Base-by-base conservation (phyloP, 92 coral and sea anemone species). In the Umimayanthus kanabou region DNA sequence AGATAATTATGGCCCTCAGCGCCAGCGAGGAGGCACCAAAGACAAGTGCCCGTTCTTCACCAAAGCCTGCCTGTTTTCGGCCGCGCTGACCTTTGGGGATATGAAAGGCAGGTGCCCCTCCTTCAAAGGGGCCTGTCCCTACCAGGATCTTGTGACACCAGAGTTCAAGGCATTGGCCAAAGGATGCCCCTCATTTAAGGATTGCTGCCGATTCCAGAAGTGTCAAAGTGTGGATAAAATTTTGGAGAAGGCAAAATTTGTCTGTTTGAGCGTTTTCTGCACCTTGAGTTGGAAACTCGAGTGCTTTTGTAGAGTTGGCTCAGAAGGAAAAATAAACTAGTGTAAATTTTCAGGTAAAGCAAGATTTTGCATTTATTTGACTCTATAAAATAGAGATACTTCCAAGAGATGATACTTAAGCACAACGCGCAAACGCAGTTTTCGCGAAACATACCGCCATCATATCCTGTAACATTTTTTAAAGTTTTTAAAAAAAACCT, bases 141-240 rank as follows among this genome's bases (percentile, higher is more conserved):
- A 49, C 49, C 82, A 45, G 40, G 82, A 78, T 28, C 22, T 78
- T 25, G 14, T 78, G 39, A 78, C 82, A 3, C 33, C 61, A 45
- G 67, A 78, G 82, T 78, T 78, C 82, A 78, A 49, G 82, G 82
- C 64, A 14, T 66, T 78, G 26, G 82, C 82, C 23, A 78, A 78
- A 49, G 82, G 82, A 49, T 78, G 82, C 66, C 82, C 82, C 3
- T 37, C 28, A 7, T 78, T 78, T 55, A 78, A 25, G 40, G 33
- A 78, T n/a, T 67, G 20, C 61, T 78, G 82, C 37, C 82, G 67
- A 13, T 78, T 23, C 66, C 64, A 45, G 82, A 78, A 50, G 55
- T 76, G 80, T n/a, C 80, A 76, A n/a, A 76, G 80, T 22, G 80
- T 76, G 55, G 33, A 76, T 6, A 67, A 78, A 78, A n/a, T 78